Evolutionary conservation across 2,888 invertebrate genomes (phyloP).

Genomic region (Dysmachus trigonus): DNA sequence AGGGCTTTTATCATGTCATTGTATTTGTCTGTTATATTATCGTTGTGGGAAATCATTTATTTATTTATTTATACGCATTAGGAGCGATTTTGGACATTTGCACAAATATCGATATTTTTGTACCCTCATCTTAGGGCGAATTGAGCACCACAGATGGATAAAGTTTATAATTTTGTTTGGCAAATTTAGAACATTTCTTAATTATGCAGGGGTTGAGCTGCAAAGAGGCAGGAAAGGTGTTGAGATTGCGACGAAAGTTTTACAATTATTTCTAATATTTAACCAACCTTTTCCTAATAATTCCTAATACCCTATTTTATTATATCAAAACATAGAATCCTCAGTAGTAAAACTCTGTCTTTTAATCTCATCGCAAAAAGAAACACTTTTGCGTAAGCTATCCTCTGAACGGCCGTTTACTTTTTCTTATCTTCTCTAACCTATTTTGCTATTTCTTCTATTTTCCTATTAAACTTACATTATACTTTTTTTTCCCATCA

Average conservation of each 20-base stretch:
- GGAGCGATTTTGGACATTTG: neutral
- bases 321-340: neutral
- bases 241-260: neutral
- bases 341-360: neutral
- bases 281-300: neutral
- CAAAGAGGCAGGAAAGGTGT: neutral
- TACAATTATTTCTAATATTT: neutral
- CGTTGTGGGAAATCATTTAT: conserved; percentile 13
- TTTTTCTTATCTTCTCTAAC: neutral
- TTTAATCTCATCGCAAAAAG: conserved; percentile 2
- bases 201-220: neutral
- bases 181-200: neutral
- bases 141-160: neutral
- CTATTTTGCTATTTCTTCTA: neutral
- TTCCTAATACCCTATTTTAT: neutral
- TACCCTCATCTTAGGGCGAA: neutral
- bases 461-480: neutral
- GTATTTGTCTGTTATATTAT: conserved; percentile 1
- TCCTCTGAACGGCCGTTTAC: neutral
- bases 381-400: neutral
- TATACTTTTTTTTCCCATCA: neutral
- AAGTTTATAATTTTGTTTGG: neutral
- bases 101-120: neutral
- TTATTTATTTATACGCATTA: conserved; percentile 24
- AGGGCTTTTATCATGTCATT: conserved; percentile 19